Percentiles rank a stretch among this genome's conserved stretches.
phyloP scores from a whole-genome alignment of 2,113 vertebrate genomes.

The Rhizomys pruinosus region DNA sequence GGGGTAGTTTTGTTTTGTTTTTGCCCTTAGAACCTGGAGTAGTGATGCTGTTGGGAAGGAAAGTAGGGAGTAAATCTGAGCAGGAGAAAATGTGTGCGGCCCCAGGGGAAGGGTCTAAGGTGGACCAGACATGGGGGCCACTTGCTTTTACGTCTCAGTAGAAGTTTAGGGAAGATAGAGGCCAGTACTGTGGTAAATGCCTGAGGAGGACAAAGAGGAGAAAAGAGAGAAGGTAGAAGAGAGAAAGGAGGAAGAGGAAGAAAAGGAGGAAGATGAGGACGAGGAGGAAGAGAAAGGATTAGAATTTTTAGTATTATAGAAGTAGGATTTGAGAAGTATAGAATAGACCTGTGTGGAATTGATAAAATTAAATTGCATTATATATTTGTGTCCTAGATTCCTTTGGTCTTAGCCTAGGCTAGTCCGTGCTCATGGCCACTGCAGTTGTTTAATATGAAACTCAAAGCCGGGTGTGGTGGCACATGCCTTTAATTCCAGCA shows the following conservation, averaged over 20 bases:
- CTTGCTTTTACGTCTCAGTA: not conserved
- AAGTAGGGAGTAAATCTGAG: not conserved
- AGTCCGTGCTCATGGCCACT: too few species aligned
- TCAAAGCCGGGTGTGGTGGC: not conserved
- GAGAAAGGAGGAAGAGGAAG: not conserved
- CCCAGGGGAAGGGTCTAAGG: not conserved
- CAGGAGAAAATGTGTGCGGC: not conserved
- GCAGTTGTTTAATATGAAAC: constrained; percentile 29
- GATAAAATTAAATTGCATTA: too few species aligned
- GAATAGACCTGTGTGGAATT: too few species aligned
- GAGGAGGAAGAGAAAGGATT: not conserved
- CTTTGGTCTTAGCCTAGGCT: too few species aligned
- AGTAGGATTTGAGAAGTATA: too few species aligned
- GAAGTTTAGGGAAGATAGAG: not conserved
- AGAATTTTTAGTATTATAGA: too few species aligned
- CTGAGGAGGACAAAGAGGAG: not conserved
- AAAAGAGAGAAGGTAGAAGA: not conserved
- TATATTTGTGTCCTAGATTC: too few species aligned
- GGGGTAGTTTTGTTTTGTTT: too few species aligned
- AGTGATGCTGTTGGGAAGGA: not conserved
- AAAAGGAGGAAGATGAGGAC: not conserved
- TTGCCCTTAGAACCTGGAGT: not conserved
- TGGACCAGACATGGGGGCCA: not conserved
- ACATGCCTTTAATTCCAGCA: too few species aligned
- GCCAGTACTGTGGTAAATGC: not conserved